Evolutionary conservation across 2,113 vertebrate genomes (phyloP).

Genomic region (Paedocypris sp.): DNA sequence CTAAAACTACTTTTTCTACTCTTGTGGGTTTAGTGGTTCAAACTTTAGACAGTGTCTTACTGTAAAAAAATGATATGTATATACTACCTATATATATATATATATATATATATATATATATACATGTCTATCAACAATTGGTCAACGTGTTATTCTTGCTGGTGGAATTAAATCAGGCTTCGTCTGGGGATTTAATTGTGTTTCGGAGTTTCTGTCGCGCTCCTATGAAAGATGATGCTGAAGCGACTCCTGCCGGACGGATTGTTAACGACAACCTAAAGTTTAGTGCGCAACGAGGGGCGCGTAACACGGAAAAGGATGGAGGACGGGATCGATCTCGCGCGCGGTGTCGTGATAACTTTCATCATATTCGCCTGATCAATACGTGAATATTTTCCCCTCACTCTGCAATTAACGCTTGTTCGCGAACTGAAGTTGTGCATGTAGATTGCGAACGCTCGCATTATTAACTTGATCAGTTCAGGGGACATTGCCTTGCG

Average conservation of each 20-base stretch:
- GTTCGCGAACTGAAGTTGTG: neutral
- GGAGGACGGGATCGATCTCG: slow-evolving; percentile 1
- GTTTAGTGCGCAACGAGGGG: slow-evolving; percentile 26
- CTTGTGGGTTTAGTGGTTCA: too few relatives aligned
- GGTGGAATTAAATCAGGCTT: too few relatives aligned
- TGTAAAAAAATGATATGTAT: too few relatives aligned
- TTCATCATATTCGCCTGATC: neutral
- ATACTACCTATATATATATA: too few relatives aligned
- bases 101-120: too few relatives aligned
- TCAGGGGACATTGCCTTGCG: neutral
- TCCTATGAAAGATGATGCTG: slow-evolving; percentile 36
- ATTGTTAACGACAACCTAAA: slow-evolving; percentile 39
- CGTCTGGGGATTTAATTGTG: slow-evolving; percentile 56
- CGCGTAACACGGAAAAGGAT: slow-evolving; percentile 1
- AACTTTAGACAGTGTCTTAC: too few relatives aligned
- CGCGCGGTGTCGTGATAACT: neutral
- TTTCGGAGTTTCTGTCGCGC: slow-evolving; percentile 8
- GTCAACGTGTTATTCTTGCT: too few relatives aligned
- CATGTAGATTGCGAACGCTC: neutral
- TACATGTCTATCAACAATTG: too few relatives aligned
- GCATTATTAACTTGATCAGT: neutral
- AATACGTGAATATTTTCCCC: neutral
- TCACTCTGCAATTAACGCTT: too few relatives aligned
- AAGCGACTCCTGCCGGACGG: slow-evolving; percentile 50
- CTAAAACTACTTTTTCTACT: too few relatives aligned